Percentiles rank a stretch among this genome's conserved stretches.
These are phyloP conservation scores for Saccopteryx bilineata DNA, from an alignment of 2,113 vertebrate genomes.

Conservation along the genomic window DNA sequence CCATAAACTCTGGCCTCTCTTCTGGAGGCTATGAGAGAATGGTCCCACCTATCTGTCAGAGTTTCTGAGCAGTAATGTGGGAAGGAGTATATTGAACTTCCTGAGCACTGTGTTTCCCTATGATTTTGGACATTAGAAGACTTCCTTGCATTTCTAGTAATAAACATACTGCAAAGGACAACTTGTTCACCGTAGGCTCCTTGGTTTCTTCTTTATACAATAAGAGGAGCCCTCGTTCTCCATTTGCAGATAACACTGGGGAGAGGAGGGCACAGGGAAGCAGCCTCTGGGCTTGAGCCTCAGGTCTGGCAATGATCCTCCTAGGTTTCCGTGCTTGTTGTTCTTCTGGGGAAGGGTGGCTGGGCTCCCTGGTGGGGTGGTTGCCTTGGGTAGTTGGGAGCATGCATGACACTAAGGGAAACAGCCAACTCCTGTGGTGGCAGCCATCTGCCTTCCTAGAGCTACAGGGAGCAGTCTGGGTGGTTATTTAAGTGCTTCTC, in stretches of 20 bases:
- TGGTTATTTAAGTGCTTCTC: neutral
- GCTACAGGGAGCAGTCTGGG: rapidly evolving
- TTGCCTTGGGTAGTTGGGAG: rapidly evolving
- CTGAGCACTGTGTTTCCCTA: neutral
- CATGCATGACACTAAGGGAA: rapidly evolving
- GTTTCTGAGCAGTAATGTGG: neutral
- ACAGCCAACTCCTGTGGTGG: neutral
- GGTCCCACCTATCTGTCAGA: rapidly evolving
- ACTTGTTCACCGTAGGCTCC: neutral
- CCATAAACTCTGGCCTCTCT: neutral
- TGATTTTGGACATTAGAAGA: neutral
- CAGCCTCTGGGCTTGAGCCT: neutral
- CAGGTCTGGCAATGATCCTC: neutral
- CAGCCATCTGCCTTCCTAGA: neutral
- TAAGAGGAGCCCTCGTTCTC: neutral
- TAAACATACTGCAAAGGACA: neutral
- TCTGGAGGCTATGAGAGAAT: rapidly evolving
- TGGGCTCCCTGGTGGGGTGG: neutral
- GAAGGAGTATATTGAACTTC: neutral
- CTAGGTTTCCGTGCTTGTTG: neutral
- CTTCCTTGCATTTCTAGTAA: neutral
- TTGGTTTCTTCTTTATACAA: neutral
- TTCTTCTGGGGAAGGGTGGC: neutral
- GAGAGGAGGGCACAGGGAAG: neutral
- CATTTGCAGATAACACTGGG: neutral